Base-by-base conservation (phyloP, 92 coral and sea anemone genomes). In the Actinostola sp. region DNA sequence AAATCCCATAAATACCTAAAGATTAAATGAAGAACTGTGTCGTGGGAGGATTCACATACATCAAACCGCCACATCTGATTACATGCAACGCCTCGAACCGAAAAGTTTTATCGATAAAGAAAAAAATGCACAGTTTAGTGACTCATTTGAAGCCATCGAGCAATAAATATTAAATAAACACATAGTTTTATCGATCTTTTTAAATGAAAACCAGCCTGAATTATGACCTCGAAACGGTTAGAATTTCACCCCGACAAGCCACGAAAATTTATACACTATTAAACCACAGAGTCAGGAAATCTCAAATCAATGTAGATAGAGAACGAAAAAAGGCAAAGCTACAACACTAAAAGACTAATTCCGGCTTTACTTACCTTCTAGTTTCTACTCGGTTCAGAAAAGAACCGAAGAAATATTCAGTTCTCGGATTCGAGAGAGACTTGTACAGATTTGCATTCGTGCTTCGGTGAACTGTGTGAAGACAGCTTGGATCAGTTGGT, bases 211-310 rank as follows among this genome's bases (percentile, higher is more conserved):
- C 28, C 28, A 57, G 15, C 45, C 7, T 39, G 45, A 57, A 27
- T 57, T 57, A 12, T 27, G 39, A 57, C 63, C 63, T 30, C 63
- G 27, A 53, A 53, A 23, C 31, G 59, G 59, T 53, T 53, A 16
- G 59, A 53, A 14, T 53, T 53, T 23, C 59, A 13, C 25, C 59
- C 30, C 27, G 11, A 36, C 4, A 36, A 4, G 42, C 42, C 42
- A 36, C 42, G 42, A 19, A 53, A 53, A 8, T 23, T 4, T 20
- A 17, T 20, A 20, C 31, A 6, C 3, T 3, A 17, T 3, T 17
- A 7, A 25, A 3, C 7, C 21, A 20, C 25, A 19, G 3, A 20
- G 7, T 53, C 26, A 11, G 59, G 30, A 53, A 53, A n/a, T 53
- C 4, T 36, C 30, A n/a, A 17, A 49, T 21, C 19, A 53, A 19